These are phyloP conservation scores for Harpegnathos saltator DNA, from an alignment of 1,140 invertebrate species.

Conservation along the genomic window DNA sequence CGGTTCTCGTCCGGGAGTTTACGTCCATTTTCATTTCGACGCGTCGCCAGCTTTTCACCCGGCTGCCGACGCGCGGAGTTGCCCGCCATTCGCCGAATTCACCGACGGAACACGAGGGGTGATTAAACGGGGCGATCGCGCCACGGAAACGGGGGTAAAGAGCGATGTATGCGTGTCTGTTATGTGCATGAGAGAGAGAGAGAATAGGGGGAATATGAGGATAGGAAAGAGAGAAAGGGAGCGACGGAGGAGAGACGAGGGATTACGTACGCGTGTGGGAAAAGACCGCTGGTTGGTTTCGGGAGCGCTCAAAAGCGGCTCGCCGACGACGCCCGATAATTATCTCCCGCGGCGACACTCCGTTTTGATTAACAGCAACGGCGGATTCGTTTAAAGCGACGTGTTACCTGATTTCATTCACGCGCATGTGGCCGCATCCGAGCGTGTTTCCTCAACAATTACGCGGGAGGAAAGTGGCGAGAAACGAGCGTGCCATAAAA, in stretches of 20 bases:
- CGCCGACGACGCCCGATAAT: slow-evolving; percentile 22
- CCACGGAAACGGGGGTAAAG: neutral
- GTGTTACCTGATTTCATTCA: slow-evolving; percentile 18
- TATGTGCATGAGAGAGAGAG: too few species aligned
- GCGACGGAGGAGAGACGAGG: neutral
- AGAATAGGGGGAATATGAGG: too few species aligned
- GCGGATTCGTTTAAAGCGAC: slow-evolving; percentile 6
- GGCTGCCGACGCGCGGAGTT: slow-evolving; percentile 25
- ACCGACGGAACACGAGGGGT: slow-evolving; percentile 22
- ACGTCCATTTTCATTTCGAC: slow-evolving; percentile 71
- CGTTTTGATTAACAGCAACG: slow-evolving; percentile 43
- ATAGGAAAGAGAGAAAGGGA: too few species aligned
- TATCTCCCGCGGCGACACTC: slow-evolving; percentile 38
- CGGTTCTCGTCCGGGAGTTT: slow-evolving; percentile 56
- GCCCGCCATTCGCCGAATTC: slow-evolving; percentile 43
- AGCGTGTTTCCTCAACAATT: neutral
- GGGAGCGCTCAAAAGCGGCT: slow-evolving; percentile 37
- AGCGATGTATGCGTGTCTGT: too few species aligned
- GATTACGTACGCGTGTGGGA: slow-evolving; percentile 33
- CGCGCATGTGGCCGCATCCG: neutral
- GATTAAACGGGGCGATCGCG: slow-evolving; percentile 44
- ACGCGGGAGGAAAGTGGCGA: neutral
- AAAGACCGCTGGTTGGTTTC: slow-evolving; percentile 38
- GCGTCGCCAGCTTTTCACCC: slow-evolving; percentile 44
- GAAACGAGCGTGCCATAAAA: too few species aligned